phyloP scores from a whole-genome alignment of 2,113 vertebrate species.

The Gnathonemus echidnorhynchus region DNA sequence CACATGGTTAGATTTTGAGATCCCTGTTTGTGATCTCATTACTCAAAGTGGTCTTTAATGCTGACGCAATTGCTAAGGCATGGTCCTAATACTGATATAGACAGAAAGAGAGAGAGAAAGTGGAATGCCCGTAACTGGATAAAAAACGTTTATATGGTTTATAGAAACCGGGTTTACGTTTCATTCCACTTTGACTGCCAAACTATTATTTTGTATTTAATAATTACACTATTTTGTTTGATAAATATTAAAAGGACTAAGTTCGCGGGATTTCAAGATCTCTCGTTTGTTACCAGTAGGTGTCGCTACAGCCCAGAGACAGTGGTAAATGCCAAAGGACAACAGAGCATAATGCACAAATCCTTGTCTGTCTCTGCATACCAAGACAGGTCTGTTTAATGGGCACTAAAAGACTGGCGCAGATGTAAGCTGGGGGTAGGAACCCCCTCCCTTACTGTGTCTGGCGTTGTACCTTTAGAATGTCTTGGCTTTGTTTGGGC shows the following conservation, averaged over 20 bases:
- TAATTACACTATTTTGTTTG: not conserved
- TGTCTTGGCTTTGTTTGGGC: conserved; percentile 2
- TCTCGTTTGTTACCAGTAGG: not conserved
- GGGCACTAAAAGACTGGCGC: conserved; percentile 10
- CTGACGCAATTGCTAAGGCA: not conserved
- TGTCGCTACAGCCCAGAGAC: not conserved
- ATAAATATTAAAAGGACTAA: not conserved
- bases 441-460: not conserved
- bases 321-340: not conserved
- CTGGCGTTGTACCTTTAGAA: not conserved
- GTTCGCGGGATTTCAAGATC: not conserved
- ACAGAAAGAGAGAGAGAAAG: not conserved
- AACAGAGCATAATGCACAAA: not conserved
- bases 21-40: not conserved
- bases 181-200: not conserved
- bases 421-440: not conserved
- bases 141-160: not conserved
- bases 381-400: conserved; percentile 14
- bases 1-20: not conserved
- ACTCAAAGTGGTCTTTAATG: not conserved
- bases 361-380: conserved; percentile 12
- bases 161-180: not conserved
- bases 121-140: not conserved
- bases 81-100: not conserved
- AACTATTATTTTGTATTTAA: not conserved